Base-by-base conservation (phyloP, 2,113 vertebrate genomes). In the Aleadryas rufinucha region DNA sequence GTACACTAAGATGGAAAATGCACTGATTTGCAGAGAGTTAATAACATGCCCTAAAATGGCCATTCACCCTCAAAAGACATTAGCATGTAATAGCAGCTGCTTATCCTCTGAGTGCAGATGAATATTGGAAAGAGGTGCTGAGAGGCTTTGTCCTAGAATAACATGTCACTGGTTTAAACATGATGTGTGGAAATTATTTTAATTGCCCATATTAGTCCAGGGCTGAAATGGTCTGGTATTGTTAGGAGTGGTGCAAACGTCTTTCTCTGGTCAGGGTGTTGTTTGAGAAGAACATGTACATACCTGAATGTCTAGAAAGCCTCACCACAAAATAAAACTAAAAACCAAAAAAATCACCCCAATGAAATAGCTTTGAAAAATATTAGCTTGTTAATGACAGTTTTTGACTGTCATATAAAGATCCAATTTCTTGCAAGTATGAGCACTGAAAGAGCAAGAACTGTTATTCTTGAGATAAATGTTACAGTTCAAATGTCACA, bases 21-120 rank as follows among this genome's bases (percentile, higher is more conserved):
- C 44, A 49, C 13, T 41, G 77, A 77, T 81, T 71, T 74, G 49
- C 72, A 82, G 60, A 33, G 49, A 57, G 49, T 80, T 90, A 94
- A 92, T 88, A 94, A 84, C n/a, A 14, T 16, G 37, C 42, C 83
- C 83, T 83, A 70, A 81, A 96, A 95, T 26, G 53, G 52, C 76
- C 56, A 59, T 78, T 96, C 79, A 93, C 64, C 76, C 83, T 92
- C 60, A 35, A 78, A 94, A 93, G 35, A 33, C 63, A 84, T 91
- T 77, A 94, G 78, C 87, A 59, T 70, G 63, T 92, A 95, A 92
- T 33, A 94, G 88, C 93, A 92, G 92, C 93, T 94, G 91, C 86
- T 87, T 60, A 39, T 93, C 64, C 83, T 91, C 27, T 53, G 68
- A 94, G 47, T 39, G 60, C 71, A 91, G 79, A 50, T 0, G 4